phyloP scores from a whole-genome alignment of 2,888 invertebrate genomes.

The Nezara viridula region DNA sequence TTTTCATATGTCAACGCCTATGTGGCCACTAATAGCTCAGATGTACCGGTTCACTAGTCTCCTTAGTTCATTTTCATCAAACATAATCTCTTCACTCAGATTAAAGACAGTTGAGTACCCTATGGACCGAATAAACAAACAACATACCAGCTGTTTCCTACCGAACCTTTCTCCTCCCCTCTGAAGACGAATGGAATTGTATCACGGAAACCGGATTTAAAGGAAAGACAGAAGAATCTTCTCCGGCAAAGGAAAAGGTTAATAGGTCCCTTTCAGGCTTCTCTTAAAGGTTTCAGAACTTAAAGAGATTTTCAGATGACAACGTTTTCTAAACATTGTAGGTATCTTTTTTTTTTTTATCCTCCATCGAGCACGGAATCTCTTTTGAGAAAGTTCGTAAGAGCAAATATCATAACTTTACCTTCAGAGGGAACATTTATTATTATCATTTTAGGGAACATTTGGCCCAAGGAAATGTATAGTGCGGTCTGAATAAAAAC shows the following conservation, averaged over 20 bases:
- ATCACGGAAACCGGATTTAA: constrained; percentile 27
- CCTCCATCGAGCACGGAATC: neutral
- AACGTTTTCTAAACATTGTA: constrained; percentile 40
- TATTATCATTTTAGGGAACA: neutral
- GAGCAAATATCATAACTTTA: neutral
- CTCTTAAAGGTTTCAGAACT: constrained; percentile 13
- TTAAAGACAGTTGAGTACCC: too few species aligned
- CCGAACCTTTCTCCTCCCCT: neutral
- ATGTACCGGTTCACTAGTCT: too few species aligned
- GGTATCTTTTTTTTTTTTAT: neutral
- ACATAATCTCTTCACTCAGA: too few species aligned
- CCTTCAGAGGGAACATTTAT: neutral
- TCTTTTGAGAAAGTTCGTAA: neutral
- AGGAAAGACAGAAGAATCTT: constrained; percentile 33
- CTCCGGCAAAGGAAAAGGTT: constrained; percentile 36
- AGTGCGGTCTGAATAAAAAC: too few species aligned
- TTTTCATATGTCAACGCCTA: too few species aligned
- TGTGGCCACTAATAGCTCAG: too few species aligned
- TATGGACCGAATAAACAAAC: too few species aligned
- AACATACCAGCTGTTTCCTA: neutral
- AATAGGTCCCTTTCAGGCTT: constrained; percentile 19
- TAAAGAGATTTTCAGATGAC: constrained; percentile 45
- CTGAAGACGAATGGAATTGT: neutral
- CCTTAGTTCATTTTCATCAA: too few species aligned
- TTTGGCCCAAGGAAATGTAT: neutral